These are phyloP conservation scores for Lacerta viridis DNA, from an alignment of 2,797 vertebrate species.

Conservation along the genomic window DNA sequence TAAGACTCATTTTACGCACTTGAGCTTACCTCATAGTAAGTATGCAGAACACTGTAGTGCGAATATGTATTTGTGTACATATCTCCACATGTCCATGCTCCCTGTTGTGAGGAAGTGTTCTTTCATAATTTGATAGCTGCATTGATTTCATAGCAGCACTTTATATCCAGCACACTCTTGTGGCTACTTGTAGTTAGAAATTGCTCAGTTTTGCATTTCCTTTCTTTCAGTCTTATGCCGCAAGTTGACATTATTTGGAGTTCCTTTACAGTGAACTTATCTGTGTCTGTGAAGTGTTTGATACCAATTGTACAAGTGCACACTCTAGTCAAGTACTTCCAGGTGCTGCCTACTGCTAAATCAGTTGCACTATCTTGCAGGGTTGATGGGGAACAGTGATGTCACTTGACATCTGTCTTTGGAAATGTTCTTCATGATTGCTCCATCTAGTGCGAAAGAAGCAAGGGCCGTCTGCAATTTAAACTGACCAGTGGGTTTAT, in stretches of 20 bases:
- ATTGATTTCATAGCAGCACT: background rate
- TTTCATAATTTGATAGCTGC: background rate
- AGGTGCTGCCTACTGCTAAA: background rate
- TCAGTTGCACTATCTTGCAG: background rate
- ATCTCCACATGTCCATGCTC: background rate
- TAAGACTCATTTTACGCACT: background rate
- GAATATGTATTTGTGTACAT: background rate
- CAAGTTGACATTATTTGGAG: background rate
- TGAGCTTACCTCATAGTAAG: background rate
- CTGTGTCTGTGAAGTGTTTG: background rate
- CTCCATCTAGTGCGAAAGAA: background rate
- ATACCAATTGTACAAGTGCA: conserved; percentile 1
- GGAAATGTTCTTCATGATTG: background rate
- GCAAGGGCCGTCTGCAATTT: too few relatives aligned
- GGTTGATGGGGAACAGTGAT: background rate
- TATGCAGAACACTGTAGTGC: background rate
- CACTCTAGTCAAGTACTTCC: conserved; percentile 6
- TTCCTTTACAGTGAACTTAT: background rate
- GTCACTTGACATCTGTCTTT: background rate
- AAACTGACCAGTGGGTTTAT: too few relatives aligned
- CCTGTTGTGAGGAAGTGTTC: background rate
- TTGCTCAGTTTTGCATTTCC: background rate
- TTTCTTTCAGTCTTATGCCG: background rate
- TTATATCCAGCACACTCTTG: background rate
- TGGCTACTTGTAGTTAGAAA: background rate